Evolutionary conservation across 2,113 vertebrate species (phyloP).

Genomic region (Peromyscus polionotus): DNA sequence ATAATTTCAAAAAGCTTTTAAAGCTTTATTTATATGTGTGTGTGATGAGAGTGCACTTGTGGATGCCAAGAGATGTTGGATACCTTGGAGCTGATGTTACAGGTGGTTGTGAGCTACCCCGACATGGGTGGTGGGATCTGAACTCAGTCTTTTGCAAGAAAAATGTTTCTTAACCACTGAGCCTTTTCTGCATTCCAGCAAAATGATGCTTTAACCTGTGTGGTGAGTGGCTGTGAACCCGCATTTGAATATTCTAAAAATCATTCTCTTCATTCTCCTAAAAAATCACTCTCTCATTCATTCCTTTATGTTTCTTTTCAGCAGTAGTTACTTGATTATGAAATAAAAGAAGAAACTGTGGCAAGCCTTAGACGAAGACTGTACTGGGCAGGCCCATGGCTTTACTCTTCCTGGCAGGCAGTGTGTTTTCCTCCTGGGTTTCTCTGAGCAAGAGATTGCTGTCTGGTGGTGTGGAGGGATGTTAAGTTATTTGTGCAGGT

Average conservation of each 20-base stretch:
- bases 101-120: neutral
- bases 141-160: neutral
- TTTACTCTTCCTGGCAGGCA: neutral
- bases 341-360: neutral
- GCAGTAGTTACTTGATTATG: neutral
- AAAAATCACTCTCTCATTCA: neutral
- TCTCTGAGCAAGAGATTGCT: neutral
- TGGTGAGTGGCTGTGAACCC: neutral
- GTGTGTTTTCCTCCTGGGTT: neutral
- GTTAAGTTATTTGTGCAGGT: neutral
- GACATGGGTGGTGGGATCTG: neutral
- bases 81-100: neutral
- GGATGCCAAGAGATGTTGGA: neutral
- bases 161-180: neutral
- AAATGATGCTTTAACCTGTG: constrained; percentile 13
- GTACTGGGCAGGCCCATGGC: neutral
- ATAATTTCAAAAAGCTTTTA: neutral
- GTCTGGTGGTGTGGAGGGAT: neutral
- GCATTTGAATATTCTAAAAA: neutral
- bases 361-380: neutral
- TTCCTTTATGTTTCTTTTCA: neutral
- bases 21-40: neutral
- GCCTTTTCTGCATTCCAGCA: neutral
- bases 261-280: neutral
- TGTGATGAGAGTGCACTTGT: neutral